Evolutionary conservation across 53 echinoderm and acorn worm species (phyloP), one percentile per base, ranked within the genome.

Genomic region (Holothuria leucospilota): DNA sequence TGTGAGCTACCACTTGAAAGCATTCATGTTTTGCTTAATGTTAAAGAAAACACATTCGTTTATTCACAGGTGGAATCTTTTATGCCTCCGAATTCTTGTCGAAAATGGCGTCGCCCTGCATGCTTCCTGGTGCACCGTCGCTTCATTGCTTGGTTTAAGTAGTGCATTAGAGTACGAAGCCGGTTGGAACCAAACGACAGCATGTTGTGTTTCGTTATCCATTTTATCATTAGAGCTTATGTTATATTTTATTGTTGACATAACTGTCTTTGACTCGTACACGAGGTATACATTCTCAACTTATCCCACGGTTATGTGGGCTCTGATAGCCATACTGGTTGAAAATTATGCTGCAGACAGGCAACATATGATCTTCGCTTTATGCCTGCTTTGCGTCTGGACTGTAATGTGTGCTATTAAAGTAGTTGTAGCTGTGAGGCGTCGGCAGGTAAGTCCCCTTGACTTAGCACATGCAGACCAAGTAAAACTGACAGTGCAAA

Each of bases 301-400:
- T 5, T 85, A 85, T 23, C 86, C 86, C 18, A 85, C 72, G 12
- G 34, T 85, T 16, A 70, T 85, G 28, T 85, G 86, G 86, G 86
- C 74, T 7, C 34, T 85, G 34, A 21, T 67, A 23, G 84, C 66
- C 6, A 51, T 66, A 29, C 15, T 84, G 23, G 51, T 51, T 12
- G 5, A 67, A 27, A 84, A 84, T 26, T 84, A 24, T 16, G 68
- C 38, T 20, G 0, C 14, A 6, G 68, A 39, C 39, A 68, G 25
- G 15, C 18, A 20, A 26, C 67, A 66, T 41, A 42, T 40, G 52
- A 46, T 77, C 6, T 77, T 77, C n/a, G 51, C 78, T 77, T 27
- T 77, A 16, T 42, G 46, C n/a, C 18, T 77, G 11, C 28, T 77
- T 27, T 52, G 51, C 28, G 46, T 46, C 51, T 42, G 56, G 26